Percentiles rank a stretch among this genome's conserved stretches.
phyloP scores from a whole-genome alignment of 2,797 vertebrate genomes.

The Sebastolobus alascanus region DNA sequence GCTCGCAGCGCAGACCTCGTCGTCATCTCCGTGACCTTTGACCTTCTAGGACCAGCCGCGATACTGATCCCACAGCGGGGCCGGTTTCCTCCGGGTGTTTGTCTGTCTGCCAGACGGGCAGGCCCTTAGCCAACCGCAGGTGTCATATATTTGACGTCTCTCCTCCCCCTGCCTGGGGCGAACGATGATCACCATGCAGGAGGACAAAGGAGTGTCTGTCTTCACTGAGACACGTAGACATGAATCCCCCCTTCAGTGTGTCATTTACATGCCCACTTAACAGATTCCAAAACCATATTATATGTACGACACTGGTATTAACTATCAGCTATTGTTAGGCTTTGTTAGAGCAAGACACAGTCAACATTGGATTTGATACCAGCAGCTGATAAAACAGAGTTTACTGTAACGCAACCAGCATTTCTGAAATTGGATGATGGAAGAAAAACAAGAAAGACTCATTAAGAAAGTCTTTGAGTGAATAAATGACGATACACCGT shows the following conservation, averaged over 20 bases:
- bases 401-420: slow-evolving; percentile 37
- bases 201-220: slow-evolving; percentile 76
- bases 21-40: slow-evolving; percentile 76
- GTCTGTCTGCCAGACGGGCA: slow-evolving; percentile 60
- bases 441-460: background rate
- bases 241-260: slow-evolving; percentile 32
- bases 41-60: slow-evolving; percentile 65
- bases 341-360: slow-evolving; percentile 29
- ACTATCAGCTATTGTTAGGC: slow-evolving; percentile 45
- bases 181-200: slow-evolving; percentile 39
- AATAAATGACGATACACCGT: background rate
- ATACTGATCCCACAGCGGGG: slow-evolving; percentile 70
- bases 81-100: slow-evolving; percentile 64
- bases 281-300: slow-evolving; percentile 35
- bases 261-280: slow-evolving; percentile 50
- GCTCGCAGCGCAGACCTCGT: slow-evolving; percentile 55
- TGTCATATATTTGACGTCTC: slow-evolving; percentile 74
- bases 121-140: slow-evolving; percentile 66
- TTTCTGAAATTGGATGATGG: slow-evolving; percentile 10
- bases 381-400: slow-evolving; percentile 58
- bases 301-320: slow-evolving; percentile 30
- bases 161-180: slow-evolving; percentile 42
- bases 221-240: slow-evolving; percentile 52
- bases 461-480: background rate
- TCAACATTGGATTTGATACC: slow-evolving; percentile 47